Evolutionary conservation across 1,140 invertebrate species (phyloP).

Genomic region (Elysia chlorotica): DNA sequence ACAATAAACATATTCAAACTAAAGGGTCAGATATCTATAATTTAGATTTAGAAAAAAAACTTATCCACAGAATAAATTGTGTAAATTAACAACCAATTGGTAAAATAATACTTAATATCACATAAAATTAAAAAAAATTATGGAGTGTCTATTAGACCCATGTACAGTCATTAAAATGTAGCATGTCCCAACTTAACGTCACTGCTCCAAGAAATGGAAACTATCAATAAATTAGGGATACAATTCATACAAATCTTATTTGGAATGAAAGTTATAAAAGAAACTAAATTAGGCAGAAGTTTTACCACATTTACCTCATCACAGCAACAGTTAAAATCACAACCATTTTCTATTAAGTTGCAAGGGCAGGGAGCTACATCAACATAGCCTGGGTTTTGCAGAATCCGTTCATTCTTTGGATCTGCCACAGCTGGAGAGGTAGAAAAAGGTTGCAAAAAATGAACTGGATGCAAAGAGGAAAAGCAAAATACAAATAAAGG

Average conservation of each 20-base stretch:
- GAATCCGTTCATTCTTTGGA: conserved; percentile 24
- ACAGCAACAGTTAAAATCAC: conserved; percentile 49
- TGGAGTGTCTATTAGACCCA: no score
- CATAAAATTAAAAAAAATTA: not conserved
- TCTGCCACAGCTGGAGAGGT: no score
- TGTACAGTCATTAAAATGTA: not conserved
- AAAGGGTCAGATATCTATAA: no score
- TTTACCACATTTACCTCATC: conserved; percentile 32
- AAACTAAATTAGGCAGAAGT: not conserved
- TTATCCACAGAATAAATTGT: no score
- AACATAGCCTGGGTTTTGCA: conserved; percentile 40
- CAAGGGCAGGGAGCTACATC: conserved; percentile 44
- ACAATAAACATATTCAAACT: not conserved
- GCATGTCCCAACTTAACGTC: not conserved
- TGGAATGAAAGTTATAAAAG: not conserved
- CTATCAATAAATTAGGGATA: not conserved
- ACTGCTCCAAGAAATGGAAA: not conserved
- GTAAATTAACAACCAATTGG: no score
- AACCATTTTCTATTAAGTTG: conserved; percentile 35
- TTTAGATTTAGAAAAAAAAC: no score
- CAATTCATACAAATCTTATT: not conserved
- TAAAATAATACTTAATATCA: no score
- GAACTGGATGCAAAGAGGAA: no score
- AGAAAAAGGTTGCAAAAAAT: no score
- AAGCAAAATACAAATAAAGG: no score